phyloP scores from a whole-genome alignment of 1,140 invertebrate species.

The Anoplolepis gracilipes region DNA sequence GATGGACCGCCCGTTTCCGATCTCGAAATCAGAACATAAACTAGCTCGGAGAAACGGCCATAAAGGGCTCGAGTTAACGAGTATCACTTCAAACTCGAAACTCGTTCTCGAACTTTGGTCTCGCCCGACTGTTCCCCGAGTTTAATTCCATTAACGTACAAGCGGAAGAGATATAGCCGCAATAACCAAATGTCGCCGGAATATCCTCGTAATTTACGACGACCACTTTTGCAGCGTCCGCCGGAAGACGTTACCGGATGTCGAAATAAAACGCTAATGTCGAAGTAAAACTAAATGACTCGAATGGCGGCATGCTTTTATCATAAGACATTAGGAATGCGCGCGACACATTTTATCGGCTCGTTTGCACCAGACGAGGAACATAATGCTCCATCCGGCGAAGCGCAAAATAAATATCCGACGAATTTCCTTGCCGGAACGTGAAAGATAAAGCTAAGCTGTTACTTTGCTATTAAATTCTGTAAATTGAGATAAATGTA shows the following conservation, averaged over 20 bases:
- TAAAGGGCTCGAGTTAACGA: slow-evolving; percentile 49
- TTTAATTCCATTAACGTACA: slow-evolving; percentile 63
- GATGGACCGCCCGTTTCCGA: slow-evolving; percentile 42
- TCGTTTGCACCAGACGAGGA: background rate
- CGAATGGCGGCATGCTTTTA: background rate
- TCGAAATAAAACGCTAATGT: slow-evolving; percentile 33
- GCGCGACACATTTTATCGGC: slow-evolving; percentile 20
- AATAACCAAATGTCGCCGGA: slow-evolving; percentile 50
- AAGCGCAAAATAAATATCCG: slow-evolving; percentile 19
- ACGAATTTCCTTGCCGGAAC: background rate
- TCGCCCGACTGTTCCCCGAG: slow-evolving; percentile 39
- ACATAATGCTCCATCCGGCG: background rate
- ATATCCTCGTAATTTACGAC: slow-evolving; percentile 52
- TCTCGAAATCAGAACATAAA: slow-evolving; percentile 45
- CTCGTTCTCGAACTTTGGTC: slow-evolving; percentile 45
- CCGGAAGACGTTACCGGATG: background rate
- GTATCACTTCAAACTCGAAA: slow-evolving; percentile 65
- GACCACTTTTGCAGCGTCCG: slow-evolving; percentile 17
- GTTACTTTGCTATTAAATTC: background rate
- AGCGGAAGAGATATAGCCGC: slow-evolving; percentile 51
- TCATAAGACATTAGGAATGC: slow-evolving; percentile 7
- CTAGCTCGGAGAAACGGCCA: slow-evolving; percentile 44
- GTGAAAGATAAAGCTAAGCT: background rate
- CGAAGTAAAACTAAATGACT: slow-evolving; percentile 5
- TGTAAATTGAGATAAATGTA: background rate